These are phyloP conservation scores for Falco columbarius DNA, from an alignment of 2,797 vertebrate species.

Conservation along the genomic window DNA sequence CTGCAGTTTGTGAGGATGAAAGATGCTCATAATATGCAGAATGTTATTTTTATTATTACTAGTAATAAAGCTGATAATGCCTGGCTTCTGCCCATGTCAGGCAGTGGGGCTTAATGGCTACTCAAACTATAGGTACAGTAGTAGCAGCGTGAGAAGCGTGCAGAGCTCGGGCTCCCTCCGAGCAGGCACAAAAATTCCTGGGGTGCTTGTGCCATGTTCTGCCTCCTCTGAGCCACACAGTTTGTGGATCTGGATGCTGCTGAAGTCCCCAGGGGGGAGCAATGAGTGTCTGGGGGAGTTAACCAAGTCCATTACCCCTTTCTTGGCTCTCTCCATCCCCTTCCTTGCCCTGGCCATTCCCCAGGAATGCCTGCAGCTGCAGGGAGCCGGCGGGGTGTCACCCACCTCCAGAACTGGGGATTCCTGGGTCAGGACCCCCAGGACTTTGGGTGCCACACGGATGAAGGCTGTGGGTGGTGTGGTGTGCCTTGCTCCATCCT, in stretches of 20 bases:
- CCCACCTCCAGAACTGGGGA: not conserved
- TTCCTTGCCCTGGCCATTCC: accelerated
- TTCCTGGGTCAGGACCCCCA: not conserved
- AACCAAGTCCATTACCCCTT: not conserved
- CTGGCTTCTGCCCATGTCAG: not conserved
- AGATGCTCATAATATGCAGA: not conserved
- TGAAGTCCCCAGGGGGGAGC: not conserved
- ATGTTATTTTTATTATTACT: not conserved
- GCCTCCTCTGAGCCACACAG: not conserved
- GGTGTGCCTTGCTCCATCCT: not conserved
- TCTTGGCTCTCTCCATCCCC: not conserved
- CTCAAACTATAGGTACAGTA: accelerated
- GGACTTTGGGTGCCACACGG: not conserved
- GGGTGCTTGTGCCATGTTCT: not conserved
- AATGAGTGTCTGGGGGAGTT: too few species aligned
- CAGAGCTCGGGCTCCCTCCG: not conserved
- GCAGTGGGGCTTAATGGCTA: not conserved
- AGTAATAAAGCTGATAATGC: too few species aligned
- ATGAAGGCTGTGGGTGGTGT: not conserved
- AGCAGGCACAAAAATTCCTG: not conserved
- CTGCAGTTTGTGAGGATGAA: not conserved
- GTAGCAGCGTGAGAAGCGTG: not conserved
- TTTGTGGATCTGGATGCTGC: not conserved
- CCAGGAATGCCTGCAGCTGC: not conserved
- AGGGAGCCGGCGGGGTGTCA: accelerated